phyloP scores from a whole-genome alignment of 2,113 vertebrate genomes.

The Lucifuga dentata region DNA sequence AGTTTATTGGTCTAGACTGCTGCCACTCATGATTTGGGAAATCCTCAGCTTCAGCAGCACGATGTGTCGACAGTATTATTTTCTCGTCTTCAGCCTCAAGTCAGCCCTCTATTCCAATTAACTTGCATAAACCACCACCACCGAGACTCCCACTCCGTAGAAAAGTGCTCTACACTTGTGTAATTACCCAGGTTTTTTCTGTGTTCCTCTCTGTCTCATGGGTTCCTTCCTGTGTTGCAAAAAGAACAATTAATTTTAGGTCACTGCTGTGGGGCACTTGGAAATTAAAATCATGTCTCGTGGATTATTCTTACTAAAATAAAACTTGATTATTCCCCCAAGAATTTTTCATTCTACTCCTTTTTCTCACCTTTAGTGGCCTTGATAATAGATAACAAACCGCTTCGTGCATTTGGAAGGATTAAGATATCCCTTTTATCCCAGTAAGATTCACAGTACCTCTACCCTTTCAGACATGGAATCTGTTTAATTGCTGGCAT shows the following conservation, averaged over 20 bases:
- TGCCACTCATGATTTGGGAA: conserved; percentile 47
- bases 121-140: conserved; percentile 61
- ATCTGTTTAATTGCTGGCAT: too few species aligned
- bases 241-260: conserved; percentile 83
- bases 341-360: conserved; percentile 57
- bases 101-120: conserved; percentile 54
- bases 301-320: conserved; percentile 78
- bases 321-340: conserved; percentile 73
- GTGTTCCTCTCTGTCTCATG: conserved; percentile 68
- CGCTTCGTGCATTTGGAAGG: conserved; percentile 9
- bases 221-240: conserved; percentile 72
- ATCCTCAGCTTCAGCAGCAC: conserved; percentile 41
- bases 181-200: conserved; percentile 67
- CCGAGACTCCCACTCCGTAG: conserved; percentile 51
- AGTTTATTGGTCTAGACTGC: conserved; percentile 25
- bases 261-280: conserved; percentile 77
- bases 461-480: too few species aligned
- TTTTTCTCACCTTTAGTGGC: conserved; percentile 67
- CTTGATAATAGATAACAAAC: conserved; percentile 58
- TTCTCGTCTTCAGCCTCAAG: conserved; percentile 58
- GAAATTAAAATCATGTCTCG: conserved; percentile 79
- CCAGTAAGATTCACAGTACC: neutral
- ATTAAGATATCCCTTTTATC: conserved; percentile 4
- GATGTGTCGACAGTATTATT: conserved; percentile 61
- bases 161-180: conserved; percentile 69